Percentiles rank a stretch among this genome's conserved stretches.
Conservation (phyloP, 2,888 invertebrate genomes). For the Clepsis dumicolana region DNA sequence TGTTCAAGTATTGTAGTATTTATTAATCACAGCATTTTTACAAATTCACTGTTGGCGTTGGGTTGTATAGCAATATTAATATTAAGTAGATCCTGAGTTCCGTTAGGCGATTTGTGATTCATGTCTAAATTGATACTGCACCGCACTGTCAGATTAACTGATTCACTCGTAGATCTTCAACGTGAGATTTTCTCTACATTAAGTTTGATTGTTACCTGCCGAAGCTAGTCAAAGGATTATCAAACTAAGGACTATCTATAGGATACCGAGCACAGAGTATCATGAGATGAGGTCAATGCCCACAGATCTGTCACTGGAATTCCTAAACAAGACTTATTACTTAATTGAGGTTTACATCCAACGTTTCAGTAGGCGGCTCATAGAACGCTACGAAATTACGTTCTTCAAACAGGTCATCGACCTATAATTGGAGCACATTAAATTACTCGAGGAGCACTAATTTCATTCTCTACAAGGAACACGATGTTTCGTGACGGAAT, state of each 20-base stretch:
- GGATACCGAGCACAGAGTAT: background rate
- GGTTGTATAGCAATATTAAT: no score
- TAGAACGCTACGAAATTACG: background rate
- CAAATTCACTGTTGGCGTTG: background rate
- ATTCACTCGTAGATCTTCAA: background rate
- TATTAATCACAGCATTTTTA: no score
- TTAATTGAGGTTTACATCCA: background rate
- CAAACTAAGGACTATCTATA: background rate
- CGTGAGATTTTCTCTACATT: background rate
- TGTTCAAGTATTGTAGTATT: no score
- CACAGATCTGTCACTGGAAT: background rate
- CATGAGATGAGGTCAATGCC: background rate
- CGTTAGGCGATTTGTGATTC: background rate
- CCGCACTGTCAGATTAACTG: background rate
- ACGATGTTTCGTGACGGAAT: constrained; percentile 28
- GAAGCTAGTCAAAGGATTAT: background rate
- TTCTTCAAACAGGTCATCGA: background rate
- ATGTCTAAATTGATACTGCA: background rate
- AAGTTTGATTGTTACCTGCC: background rate
- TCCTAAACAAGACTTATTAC: background rate
- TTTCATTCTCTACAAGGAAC: background rate
- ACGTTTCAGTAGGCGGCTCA: background rate
- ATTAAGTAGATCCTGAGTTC: no score
- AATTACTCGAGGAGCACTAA: background rate
- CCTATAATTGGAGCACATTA: background rate